phyloP scores from a whole-genome alignment of 2,113 vertebrate species.

The Maccullochella peelii region DNA sequence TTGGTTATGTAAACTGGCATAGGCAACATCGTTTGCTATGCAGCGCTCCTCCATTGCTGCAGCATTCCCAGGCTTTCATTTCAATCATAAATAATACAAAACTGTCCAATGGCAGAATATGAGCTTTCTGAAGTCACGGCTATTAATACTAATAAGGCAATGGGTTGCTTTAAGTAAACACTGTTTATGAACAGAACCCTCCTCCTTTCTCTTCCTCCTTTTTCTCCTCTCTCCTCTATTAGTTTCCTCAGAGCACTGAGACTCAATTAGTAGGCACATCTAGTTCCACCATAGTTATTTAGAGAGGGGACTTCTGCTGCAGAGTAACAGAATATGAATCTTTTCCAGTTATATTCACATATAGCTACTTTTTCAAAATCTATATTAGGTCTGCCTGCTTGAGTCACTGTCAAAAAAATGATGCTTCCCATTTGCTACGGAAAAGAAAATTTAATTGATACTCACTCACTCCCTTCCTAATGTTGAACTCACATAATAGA shows the following conservation, averaged over 20 bases:
- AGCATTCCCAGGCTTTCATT: slow-evolving; percentile 76
- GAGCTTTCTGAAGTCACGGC: slow-evolving; percentile 82
- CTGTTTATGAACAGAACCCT: slow-evolving; percentile 74
- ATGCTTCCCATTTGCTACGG: slow-evolving; percentile 40
- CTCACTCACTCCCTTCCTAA: slow-evolving; percentile 25
- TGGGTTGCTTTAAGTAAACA: slow-evolving; percentile 77
- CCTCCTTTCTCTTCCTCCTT: not conserved
- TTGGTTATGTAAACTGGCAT: slow-evolving; percentile 77
- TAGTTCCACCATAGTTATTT: slow-evolving; percentile 50
- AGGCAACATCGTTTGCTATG: slow-evolving; percentile 76
- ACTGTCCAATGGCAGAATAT: slow-evolving; percentile 82
- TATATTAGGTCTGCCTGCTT: slow-evolving; percentile 44
- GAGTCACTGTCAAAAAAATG: slow-evolving; percentile 54
- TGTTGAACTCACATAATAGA: slow-evolving; percentile 57
- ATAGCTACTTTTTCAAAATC: slow-evolving; percentile 41
- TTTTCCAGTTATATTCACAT: slow-evolving; percentile 44
- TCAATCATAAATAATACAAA: slow-evolving; percentile 84
- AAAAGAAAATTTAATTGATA: slow-evolving; percentile 57
- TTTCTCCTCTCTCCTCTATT: slow-evolving; percentile 25
- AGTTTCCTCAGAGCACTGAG: slow-evolving; percentile 49
- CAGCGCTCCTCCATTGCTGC: slow-evolving; percentile 61
- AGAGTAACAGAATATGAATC: slow-evolving; percentile 44
- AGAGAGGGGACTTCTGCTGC: slow-evolving; percentile 35
- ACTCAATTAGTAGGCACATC: slow-evolving; percentile 72
- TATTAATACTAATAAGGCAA: slow-evolving; percentile 86